Conservation (phyloP, 2,113 vertebrate species). For the Chauna torquata region DNA sequence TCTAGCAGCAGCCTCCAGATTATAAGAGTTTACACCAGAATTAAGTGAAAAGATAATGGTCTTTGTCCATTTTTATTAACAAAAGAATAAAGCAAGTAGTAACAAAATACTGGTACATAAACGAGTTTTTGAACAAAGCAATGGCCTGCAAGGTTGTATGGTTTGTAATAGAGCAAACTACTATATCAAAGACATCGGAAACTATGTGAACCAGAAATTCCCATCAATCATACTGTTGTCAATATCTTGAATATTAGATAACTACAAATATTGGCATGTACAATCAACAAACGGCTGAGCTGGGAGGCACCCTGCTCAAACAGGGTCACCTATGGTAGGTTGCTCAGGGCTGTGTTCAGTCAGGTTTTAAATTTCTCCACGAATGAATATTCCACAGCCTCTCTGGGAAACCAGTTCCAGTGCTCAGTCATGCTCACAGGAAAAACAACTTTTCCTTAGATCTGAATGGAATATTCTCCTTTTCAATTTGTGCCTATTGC, state of each 20-base stretch:
- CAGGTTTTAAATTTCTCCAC: too few relatives aligned
- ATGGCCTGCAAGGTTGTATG: neutral
- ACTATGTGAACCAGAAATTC: neutral
- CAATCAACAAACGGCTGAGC: neutral
- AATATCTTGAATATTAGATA: neutral
- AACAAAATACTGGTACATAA: neutral
- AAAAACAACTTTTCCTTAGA: neutral
- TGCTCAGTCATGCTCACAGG: neutral
- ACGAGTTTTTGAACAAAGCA: neutral
- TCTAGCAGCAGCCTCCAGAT: neutral
- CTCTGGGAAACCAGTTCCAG: neutral
- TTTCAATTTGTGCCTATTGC: neutral
- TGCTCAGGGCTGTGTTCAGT: too few relatives aligned
- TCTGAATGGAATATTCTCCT: neutral
- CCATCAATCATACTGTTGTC: neutral
- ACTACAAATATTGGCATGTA: neutral
- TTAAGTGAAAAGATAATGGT: accelerated
- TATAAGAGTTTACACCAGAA: neutral
- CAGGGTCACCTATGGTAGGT: neutral
- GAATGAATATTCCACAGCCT: too few relatives aligned
- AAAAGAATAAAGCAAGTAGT: neutral
- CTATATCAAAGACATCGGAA: neutral
- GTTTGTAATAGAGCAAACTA: neutral
- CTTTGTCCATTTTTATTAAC: neutral
- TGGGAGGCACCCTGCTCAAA: neutral